Base-by-base conservation (phyloP, 37 sponge, comb jelly and placozoan species). In the Oscarella lobularis region DNA sequence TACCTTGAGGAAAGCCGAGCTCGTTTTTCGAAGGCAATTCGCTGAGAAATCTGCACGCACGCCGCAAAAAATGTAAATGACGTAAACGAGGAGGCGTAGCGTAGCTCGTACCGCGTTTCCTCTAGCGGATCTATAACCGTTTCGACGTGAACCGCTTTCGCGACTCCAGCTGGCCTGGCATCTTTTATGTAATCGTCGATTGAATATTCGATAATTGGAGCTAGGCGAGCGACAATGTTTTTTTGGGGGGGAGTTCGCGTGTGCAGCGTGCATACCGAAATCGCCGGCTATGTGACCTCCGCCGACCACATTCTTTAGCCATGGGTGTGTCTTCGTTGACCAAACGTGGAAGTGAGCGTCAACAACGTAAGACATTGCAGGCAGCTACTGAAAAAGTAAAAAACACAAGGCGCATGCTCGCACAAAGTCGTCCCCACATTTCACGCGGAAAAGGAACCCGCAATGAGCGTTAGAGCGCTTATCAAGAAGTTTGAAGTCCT, bases 311-410 rank as follows among this genome's bases (percentile, higher is more conserved):
- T 81, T 67, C 38, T 35, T 67, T 37, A 89, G 38, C 94, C 94
- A 93, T 0, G 84, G 79, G 72, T 93, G 94, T 31, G 94, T 93
- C 33, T 78, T 38, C 5, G 90, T 75, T 0, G 90, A 81, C 94
- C 94, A 93, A 29, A 93, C 40, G 70, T 93, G 94, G 72, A 86
- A 80, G 65, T 93, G 94, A 0, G 79, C 77, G 40, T 93, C 94
- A 9, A 89, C 90, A 3, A 89, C 31, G 71, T 68, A 4, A 4
- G 9, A 9, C 9, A 48, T 48, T 20, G 9, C 20, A 27, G 9
- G 60, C 60, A 48, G 60, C 60, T 9, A 48, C 60, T 9, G 60
- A 9, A 48, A n/a, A n/a, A n/a, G n/a, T n/a, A n/a, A n/a, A n/a
- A n/a, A n/a, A n/a, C n/a, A n/a, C n/a, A n/a, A n/a, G n/a, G n/a